Evolutionary conservation across 2,797 vertebrate genomes (phyloP).

Genomic region (Syngnathus acus): DNA sequence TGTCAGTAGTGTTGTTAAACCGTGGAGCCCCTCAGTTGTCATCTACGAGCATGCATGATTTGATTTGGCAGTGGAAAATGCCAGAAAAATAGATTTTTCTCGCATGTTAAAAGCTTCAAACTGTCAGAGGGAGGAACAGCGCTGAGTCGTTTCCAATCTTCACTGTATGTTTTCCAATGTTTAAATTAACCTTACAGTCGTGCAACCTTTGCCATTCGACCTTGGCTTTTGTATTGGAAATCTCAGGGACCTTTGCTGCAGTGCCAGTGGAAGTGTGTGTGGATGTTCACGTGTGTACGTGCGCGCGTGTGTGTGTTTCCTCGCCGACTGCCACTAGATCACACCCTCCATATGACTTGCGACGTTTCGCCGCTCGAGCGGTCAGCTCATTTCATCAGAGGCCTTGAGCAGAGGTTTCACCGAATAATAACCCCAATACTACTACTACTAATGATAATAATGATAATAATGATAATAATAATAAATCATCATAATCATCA

Average conservation of each 20-base stretch:
- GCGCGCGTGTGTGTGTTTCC: not conserved
- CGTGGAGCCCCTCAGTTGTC: no score
- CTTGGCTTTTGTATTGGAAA: not conserved
- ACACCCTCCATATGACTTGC: not conserved
- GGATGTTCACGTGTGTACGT: not conserved
- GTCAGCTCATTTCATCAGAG: slow-evolving; percentile 3
- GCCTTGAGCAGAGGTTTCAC: not conserved
- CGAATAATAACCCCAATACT: not conserved
- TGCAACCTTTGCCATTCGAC: not conserved
- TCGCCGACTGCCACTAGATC: not conserved
- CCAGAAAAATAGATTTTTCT: no score
- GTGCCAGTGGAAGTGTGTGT: not conserved
- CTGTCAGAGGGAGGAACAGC: no score
- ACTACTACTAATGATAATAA: not conserved
- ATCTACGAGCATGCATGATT: no score
- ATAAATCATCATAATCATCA: not conserved
- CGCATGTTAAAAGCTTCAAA: no score
- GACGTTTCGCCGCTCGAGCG: not conserved
- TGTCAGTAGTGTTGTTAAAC: no score
- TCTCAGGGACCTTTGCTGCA: not conserved
- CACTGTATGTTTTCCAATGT: no score
- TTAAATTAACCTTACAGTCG: no score
- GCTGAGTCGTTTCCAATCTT: no score
- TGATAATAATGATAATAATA: not conserved
- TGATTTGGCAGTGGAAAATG: no score